These are phyloP conservation scores for Agonopterix arenella DNA, from an alignment of 2,888 invertebrate species.

Conservation along the genomic window DNA sequence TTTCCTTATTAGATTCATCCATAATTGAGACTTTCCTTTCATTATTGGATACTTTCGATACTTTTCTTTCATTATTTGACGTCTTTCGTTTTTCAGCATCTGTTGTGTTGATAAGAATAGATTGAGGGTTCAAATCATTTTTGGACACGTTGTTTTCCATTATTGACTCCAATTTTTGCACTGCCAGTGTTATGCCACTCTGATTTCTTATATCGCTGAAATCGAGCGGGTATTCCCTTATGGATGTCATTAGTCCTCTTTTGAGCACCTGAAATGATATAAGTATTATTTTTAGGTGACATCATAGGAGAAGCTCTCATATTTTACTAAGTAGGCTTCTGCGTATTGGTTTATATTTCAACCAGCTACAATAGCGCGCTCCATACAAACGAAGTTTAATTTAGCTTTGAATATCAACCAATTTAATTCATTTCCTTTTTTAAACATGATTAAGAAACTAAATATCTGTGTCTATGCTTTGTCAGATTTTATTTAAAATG, in stretches of 20 bases:
- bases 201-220: slow-evolving; percentile 9
- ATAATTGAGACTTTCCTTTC: slow-evolving; percentile 57
- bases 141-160: background rate
- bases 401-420: too few relatives aligned
- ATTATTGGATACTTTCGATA: slow-evolving; percentile 58
- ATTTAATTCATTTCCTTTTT: too few relatives aligned
- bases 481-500: too few relatives aligned
- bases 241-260: slow-evolving; percentile 16
- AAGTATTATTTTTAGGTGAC: background rate
- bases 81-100: slow-evolving; percentile 4
- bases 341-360: too few relatives aligned
- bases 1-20: slow-evolving; percentile 41
- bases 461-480: too few relatives aligned
- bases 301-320: background rate
- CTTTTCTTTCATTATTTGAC: slow-evolving; percentile 20
- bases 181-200: background rate
- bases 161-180: background rate
- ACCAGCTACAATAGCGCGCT: too few relatives aligned
- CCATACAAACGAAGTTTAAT: too few relatives aligned
- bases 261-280: slow-evolving; percentile 7
- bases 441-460: too few relatives aligned
- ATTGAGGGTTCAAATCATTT: background rate
- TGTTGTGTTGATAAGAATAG: slow-evolving; percentile 2
- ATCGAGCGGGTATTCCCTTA: slow-evolving; percentile 25
- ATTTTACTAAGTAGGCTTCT: too few relatives aligned